Conservation (phyloP, 92 coral and sea anemone species). For the Phenganax subtilis region DNA sequence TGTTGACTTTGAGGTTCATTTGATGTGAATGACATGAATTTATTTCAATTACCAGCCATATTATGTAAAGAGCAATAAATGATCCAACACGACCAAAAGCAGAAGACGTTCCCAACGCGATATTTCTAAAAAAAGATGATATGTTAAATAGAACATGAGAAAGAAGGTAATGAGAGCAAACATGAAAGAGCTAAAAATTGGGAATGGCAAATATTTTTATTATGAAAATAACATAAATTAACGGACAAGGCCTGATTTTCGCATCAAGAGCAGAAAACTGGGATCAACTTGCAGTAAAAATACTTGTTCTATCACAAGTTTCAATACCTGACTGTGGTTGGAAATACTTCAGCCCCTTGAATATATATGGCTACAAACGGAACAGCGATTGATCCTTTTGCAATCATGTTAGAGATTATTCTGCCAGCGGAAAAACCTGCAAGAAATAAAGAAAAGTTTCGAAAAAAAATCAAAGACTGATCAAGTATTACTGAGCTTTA, state of each 20-base stretch:
- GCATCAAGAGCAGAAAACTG: not conserved
- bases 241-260: not conserved
- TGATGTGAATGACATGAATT: not conserved
- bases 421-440: conserved; percentile 46
- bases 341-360: conserved; percentile 49
- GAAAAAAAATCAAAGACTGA: not conserved
- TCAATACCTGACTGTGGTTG: conserved; percentile 45
- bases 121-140: conserved; percentile 37
- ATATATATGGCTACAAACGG: conserved; percentile 37
- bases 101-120: conserved; percentile 67
- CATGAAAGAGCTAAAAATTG: not conserved
- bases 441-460: not conserved
- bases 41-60: conserved; percentile 58
- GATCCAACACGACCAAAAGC: conserved; percentile 60
- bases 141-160: not conserved
- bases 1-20: no score
- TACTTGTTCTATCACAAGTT: not conserved
- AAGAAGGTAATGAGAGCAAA: not conserved
- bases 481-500: not conserved
- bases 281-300: not conserved
- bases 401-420: conserved; percentile 36
- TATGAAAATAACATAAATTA: not conserved
- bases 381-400: conserved; percentile 14
- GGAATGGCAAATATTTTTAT: not conserved
- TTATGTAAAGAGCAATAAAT: conserved; percentile 51